Percentiles rank a stretch among this genome's conserved stretches.
Evolutionary conservation across 2,797 vertebrate species (phyloP).

Genomic region (Picus viridis): DNA sequence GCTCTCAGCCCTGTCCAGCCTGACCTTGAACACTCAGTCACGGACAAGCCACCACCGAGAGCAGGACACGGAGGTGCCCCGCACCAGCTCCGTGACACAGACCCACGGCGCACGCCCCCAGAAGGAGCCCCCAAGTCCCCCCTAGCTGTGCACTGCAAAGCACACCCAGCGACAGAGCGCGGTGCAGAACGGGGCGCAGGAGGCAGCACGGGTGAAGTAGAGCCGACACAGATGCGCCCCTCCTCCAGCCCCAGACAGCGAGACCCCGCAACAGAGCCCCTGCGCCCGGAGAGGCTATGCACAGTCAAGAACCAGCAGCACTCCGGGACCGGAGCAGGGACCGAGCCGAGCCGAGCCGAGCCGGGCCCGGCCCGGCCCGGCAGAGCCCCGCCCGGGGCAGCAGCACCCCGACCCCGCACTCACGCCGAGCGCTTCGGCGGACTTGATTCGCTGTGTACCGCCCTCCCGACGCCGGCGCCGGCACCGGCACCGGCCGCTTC

Average conservation of each 20-base stretch:
- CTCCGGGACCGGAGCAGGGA: no score
- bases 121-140: not conserved
- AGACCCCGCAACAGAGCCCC: no score
- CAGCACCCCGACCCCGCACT: not conserved
- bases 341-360: not conserved
- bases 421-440: not conserved
- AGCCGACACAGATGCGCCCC: not conserved
- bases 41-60: no score
- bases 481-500: not conserved
- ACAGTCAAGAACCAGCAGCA: no score
- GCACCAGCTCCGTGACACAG: fast-evolving
- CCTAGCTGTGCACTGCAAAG: not conserved
- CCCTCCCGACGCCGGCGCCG: not conserved
- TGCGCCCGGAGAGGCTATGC: not conserved
- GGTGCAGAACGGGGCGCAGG: not conserved
- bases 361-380: not conserved
- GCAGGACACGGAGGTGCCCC: fast-evolving
- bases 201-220: not conserved
- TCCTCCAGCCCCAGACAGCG: no score
- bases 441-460: not conserved
- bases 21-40: not conserved
- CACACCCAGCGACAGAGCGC: not conserved
- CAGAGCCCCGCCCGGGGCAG: no score
- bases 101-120: fast-evolving
- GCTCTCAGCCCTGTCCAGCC: not conserved